A percentile compares a stretch with the other conserved stretches of the same genome.
phyloP scores from a whole-genome alignment of 1,140 invertebrate genomes.

The Microplitis demolitor region DNA sequence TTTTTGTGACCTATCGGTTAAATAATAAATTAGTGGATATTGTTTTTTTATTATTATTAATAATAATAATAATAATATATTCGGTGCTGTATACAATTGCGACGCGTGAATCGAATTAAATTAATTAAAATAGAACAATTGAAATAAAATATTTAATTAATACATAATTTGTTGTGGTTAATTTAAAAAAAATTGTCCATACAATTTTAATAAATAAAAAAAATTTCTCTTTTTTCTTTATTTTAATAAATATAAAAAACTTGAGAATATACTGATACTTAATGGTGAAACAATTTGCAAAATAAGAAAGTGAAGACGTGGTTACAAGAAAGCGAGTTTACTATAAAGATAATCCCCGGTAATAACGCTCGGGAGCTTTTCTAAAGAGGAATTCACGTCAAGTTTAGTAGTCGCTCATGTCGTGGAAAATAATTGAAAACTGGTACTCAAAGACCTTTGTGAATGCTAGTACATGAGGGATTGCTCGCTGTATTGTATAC shows the following conservation, averaged over 20 bases:
- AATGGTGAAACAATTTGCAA: neutral
- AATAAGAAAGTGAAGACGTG: neutral
- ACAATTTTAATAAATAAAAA: neutral
- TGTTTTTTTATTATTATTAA: too few species aligned
- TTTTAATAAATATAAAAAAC: neutral
- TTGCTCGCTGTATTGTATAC: neutral
- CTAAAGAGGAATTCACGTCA: conserved; percentile 16
- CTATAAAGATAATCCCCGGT: conserved; percentile 10
- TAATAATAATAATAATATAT: too few species aligned
- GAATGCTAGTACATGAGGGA: conserved; percentile 5
- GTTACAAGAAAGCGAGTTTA: conserved; percentile 1
- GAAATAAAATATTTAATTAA: too few species aligned
- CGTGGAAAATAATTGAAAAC: conserved; percentile 25
- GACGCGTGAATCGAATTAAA: too few species aligned
- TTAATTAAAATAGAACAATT: too few species aligned
- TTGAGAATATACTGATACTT: neutral
- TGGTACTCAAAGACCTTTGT: conserved; percentile 17
- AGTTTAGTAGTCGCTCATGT: conserved; percentile 13
- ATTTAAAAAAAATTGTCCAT: neutral
- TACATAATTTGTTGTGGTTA: too few species aligned
- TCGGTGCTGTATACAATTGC: too few species aligned
- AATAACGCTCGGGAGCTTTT: conserved; percentile 13
- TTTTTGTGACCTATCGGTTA: too few species aligned
- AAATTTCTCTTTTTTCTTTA: neutral
- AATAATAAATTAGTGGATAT: too few species aligned